Evolutionary conservation across 2,113 vertebrate species (phyloP), one percentile per base, ranked within the genome.

Genomic region (Argyrosomus japonicus): DNA sequence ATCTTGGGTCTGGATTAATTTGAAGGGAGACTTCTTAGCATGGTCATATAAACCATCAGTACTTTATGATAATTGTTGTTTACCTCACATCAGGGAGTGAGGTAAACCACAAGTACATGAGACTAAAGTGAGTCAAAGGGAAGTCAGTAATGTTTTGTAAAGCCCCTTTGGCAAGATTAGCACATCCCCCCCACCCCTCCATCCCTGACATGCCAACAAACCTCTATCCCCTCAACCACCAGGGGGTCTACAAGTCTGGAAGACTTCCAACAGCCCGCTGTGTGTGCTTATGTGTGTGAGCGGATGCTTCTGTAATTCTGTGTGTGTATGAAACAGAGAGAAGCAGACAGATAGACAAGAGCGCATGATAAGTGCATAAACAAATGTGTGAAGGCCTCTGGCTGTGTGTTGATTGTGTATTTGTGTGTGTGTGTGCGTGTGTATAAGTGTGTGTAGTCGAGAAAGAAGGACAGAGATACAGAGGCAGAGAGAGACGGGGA

Each of bases 251-350:
- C 64, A 25, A 19, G 68, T 54, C 75, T 89, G 90, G 89, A 82
- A 82, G 81, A 2, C 65, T 67, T 89, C 90, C 90, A 91, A 54
- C 73, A 81, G 83, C 75, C 77, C 77, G 54, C 75, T 62, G 67
- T 71, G n/a, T 13, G 54, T 23, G 2, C 1, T 10, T 63, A 15
- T 79, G 57, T 69, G 7, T 21, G 48, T 70, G 29, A 19, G 50
- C 40, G 57, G 64, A 54, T 78, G 60, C 60, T 32, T 53, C 65
- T 21, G 36, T 63, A 79, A 61, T 58, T 75, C 23, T 85, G 69
- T 87, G 81, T 86, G 81, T 81, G 70, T 54, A 75, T 75, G 88
- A 87, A 92, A 89, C 85, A 90, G 81, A 94, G 69, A 79, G 81
- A 90, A 85, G 85, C 81, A 91, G 89, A 85, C 82, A 81, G 83